Base-by-base conservation (phyloP, 2,113 vertebrate species). In the Trogon melanurus region DNA sequence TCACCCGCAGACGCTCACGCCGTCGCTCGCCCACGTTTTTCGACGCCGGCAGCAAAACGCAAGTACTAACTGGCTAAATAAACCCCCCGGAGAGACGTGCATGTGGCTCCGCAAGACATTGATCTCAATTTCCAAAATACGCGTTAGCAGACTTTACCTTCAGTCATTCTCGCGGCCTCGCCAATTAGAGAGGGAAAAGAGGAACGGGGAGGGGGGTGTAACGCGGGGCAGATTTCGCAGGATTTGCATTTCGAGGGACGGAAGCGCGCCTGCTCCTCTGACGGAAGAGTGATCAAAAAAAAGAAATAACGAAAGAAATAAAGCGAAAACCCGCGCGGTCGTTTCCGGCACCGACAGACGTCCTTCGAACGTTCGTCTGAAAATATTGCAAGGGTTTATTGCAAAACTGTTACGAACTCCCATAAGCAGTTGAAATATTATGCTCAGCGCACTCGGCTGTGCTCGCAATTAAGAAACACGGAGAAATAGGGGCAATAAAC, bases 1-100 rank as follows among this genome's bases (percentile, higher is more conserved):
- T 13, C 57, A 70, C 61, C 16, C 0, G 2, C 56, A 32, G 17
- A 29, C 2, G 0, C 50, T 85, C 91, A 12, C 1, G 0, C 36
- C 50, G 5, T 21, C 19, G 0, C 30, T 76, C 48, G 8, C 22
- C 51, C 53, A 3, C 3, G 0, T 91, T 51, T 41, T 61, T 41
- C 89, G 36, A 67, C 73, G 23, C 54, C 25, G 78, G 38, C 86
- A 67, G 41, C 65, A 34, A 41, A 76, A 9, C 41, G 27, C 61
- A 47, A 67, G 45, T 23, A 57, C 71, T 38, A 50, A 38, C 66
- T 6, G 34, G 47, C 36, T 67, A 45, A 67, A 79, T n/a, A n/a
- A 72, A 51, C 60, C 92, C 88, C 83, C 88, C 41, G 56, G 83
- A 75, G 86, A 89, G 69, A 29, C 1, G 0, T 20, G 34, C 79